These are phyloP conservation scores for Beris chalybata DNA, from an alignment of 2,888 invertebrate species.

Conservation along the genomic window DNA sequence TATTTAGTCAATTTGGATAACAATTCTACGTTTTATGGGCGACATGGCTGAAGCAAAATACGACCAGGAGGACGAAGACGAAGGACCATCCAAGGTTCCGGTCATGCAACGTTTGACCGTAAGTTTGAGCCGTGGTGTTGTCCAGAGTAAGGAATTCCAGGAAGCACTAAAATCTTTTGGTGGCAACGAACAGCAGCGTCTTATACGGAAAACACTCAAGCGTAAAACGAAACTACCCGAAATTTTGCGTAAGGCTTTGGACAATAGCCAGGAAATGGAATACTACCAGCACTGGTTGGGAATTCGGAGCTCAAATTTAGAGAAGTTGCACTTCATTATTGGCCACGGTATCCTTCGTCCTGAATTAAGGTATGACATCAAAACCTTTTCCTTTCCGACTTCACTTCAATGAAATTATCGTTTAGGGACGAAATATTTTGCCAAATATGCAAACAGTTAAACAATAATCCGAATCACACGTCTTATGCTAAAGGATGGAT, in stretches of 20 bases:
- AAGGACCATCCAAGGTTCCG: slow-evolving; percentile 52
- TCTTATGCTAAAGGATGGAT: slow-evolving; percentile 94
- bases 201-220: slow-evolving; percentile 86
- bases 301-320: slow-evolving; percentile 80
- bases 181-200: slow-evolving; percentile 62
- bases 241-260: slow-evolving; percentile 70
- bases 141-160: slow-evolving; percentile 71
- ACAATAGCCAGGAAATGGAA: slow-evolving; percentile 74
- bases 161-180: slow-evolving; percentile 46
- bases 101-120: slow-evolving; percentile 85
- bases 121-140: slow-evolving; percentile 74
- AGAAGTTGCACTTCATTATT: slow-evolving; percentile 94
- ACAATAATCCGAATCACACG: slow-evolving; percentile 82
- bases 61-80: slow-evolving; percentile 46
- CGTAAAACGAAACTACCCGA: slow-evolving; percentile 83
- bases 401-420: slow-evolving; percentile 37
- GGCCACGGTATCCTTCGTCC: slow-evolving; percentile 89
- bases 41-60: slow-evolving; percentile 85
- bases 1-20: slow-evolving; percentile 83
- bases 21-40: slow-evolving; percentile 88
- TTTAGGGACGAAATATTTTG: slow-evolving; percentile 89
- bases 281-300: slow-evolving; percentile 81
- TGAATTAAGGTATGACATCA: slow-evolving; percentile 71
- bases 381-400: not conserved
- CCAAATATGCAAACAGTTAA: slow-evolving; percentile 93